Evolutionary conservation across 2,888 invertebrate species (phyloP), one percentile per base, ranked within the genome.

Genomic region (Drosophila emarginata): DNA sequence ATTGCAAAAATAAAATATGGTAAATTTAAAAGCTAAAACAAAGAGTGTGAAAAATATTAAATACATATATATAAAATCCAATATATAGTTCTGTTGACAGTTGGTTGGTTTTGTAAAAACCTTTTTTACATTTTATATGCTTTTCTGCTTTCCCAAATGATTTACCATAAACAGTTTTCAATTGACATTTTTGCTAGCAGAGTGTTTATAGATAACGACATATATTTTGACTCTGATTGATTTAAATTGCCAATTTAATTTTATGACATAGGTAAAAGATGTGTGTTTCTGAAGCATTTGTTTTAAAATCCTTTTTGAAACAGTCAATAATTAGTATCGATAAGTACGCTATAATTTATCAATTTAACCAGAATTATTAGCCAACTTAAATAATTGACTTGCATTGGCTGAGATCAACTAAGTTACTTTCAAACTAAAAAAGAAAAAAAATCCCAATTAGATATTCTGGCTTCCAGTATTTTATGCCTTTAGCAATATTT

Each of bases 11-110:
- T 52, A n/a, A 52, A 62, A 54, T 45, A 70, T 45, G 45, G 40
- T 45, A 18, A 45, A n/a, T n/a, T n/a, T n/a, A n/a, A n/a, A n/a
- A n/a, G n/a, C n/a, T n/a, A n/a, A 45, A 45, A 61, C 66, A 54
- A 65, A 72, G 61, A 59, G 54, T 26, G 54, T 66, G 40, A 36
- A 37, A 51, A 66, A 66, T 72, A 60, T 71, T 71, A 21, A 21
- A 14, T 14, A 14, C 14, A 21, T 45, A 14, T 14, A 14, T 39
- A 39, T 39, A 6, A 6, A 3, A n/a, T 37, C 7, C 39, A 39
- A 45, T 18, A 45, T 2, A 45, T 9, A 45, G 45, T 18, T 45
- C 18, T 11, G n/a, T 5, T n/a, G 39, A 18, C 45, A 5, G 18
- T 18, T 45, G 2, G 45, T 45, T 39, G 39, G 15, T 45, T 9